These are phyloP conservation scores for Himalopsyche japonica DNA, from an alignment of 2,888 invertebrate species.

Conservation along the genomic window DNA sequence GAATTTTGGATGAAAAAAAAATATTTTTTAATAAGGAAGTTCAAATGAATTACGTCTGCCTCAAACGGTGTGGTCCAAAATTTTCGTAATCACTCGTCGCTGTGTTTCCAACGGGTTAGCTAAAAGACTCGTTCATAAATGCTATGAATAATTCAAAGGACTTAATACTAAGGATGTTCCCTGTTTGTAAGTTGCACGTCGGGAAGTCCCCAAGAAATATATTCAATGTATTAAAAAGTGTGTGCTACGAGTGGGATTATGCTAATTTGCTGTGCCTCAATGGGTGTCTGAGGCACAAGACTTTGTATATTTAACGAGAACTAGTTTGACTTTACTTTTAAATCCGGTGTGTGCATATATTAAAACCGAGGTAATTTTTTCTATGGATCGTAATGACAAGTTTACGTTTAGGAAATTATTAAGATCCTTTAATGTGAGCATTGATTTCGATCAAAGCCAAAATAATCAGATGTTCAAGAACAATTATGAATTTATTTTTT, in stretches of 20 bases:
- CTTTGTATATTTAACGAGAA: not conserved
- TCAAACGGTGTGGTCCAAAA: not conserved
- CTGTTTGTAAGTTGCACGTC: not conserved
- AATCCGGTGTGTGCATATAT: not conserved
- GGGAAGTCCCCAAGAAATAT: not conserved
- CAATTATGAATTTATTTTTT: no score
- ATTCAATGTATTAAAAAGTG: not conserved
- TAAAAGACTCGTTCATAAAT: not conserved
- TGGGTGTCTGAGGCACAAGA: not conserved
- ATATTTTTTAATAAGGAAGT: no score
- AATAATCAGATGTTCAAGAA: no score
- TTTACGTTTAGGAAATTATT: no score
- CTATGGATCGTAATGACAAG: no score
- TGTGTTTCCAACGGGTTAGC: not conserved
- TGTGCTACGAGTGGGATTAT: not conserved
- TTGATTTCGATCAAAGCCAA: no score
- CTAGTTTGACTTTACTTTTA: not conserved
- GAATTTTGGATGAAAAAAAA: no score
- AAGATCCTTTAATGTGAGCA: no score
- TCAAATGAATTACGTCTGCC: no score
- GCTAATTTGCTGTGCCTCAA: not conserved
- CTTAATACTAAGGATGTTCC: not conserved
- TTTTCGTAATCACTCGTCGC: not conserved
- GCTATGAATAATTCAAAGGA: not conserved
- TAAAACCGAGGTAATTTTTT: not conserved